phyloP scores from a whole-genome alignment of 2,113 vertebrate species.

The Lepus americanus region DNA sequence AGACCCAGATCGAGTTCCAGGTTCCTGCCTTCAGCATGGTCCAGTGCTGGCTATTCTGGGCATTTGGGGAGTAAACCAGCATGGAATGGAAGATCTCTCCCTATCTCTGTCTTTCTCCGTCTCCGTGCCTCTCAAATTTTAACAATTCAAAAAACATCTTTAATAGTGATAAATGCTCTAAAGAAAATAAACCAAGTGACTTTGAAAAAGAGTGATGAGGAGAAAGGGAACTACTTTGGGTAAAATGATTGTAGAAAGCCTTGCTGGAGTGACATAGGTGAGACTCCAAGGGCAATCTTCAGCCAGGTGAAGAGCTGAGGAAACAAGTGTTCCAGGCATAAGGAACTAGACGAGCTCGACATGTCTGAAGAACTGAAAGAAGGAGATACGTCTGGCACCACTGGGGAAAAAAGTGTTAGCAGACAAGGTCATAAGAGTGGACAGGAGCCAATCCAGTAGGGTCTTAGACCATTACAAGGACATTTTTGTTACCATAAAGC shows the following conservation, averaged over 20 bases:
- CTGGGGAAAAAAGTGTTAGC: neutral
- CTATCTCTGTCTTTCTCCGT: too few relatives aligned
- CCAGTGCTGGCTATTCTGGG: too few relatives aligned
- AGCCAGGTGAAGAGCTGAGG: neutral
- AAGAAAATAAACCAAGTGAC: slow-evolving; percentile 27
- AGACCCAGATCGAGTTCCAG: too few relatives aligned
- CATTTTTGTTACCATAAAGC: slow-evolving; percentile 29
- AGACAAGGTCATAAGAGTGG: neutral
- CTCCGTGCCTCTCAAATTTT: too few relatives aligned
- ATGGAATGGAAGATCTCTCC: too few relatives aligned
- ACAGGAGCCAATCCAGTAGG: neutral
- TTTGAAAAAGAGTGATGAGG: neutral
- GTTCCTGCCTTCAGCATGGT: too few relatives aligned
- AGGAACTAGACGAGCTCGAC: neutral
- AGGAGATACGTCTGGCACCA: neutral
- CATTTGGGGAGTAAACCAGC: too few relatives aligned
- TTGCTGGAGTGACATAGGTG: neutral
- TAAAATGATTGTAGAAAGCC: neutral
- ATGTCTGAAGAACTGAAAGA: slow-evolving; percentile 11
- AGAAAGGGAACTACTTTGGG: neutral
- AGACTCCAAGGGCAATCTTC: slow-evolving; percentile 11
- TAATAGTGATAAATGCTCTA: neutral
- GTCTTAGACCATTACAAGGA: neutral
- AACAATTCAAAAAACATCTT: too few relatives aligned
- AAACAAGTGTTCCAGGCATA: neutral